Evolutionary conservation across 92 coral and sea anemone genomes (phyloP).

Genomic region (Meandrina meandrites): DNA sequence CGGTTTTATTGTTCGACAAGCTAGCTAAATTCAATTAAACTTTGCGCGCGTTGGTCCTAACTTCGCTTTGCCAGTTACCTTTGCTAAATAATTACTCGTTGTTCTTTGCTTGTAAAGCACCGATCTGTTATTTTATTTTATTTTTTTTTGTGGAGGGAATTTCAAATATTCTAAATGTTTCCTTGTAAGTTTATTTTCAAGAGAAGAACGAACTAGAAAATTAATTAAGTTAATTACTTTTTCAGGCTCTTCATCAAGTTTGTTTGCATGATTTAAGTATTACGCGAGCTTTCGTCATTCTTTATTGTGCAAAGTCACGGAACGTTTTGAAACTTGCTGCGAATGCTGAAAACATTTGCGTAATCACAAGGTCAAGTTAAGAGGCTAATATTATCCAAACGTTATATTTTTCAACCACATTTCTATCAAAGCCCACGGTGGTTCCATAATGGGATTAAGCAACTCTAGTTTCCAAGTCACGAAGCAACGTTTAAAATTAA

Average conservation of each 20-base stretch:
- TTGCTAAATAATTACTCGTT: too few species aligned
- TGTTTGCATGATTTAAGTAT: background rate
- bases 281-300: background rate
- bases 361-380: conserved; percentile 2
- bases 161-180: background rate
- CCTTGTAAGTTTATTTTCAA: background rate
- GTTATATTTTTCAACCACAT: background rate
- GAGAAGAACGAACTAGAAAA: background rate
- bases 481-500: conserved; percentile 5
- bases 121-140: too few species aligned
- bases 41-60: background rate
- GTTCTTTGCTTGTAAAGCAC: background rate
- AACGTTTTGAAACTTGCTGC: conserved; percentile 5
- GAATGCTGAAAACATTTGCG: background rate
- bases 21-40: background rate
- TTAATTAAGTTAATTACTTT: background rate
- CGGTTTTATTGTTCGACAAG: background rate
- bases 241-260: background rate
- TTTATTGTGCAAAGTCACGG: conserved; percentile 16
- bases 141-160: background rate
- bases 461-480: conserved; percentile 18
- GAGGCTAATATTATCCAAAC: background rate
- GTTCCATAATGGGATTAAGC: conserved; percentile 3
- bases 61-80: too few species aligned
- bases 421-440: background rate